Conservation (phyloP, 2,888 invertebrate species). For the Cataglyphis albicans region DNA sequence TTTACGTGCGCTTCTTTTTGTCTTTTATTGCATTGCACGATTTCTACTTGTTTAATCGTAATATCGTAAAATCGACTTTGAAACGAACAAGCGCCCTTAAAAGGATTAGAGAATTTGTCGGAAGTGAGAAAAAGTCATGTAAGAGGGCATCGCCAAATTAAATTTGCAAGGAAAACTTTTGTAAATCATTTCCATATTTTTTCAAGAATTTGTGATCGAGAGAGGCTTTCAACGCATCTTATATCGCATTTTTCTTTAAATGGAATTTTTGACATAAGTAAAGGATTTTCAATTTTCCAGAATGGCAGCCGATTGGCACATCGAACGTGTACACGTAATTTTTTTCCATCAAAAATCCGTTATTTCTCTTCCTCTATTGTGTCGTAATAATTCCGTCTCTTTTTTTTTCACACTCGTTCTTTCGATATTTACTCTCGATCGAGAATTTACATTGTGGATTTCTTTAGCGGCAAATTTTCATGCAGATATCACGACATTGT, state of each 20-base stretch:
- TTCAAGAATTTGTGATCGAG: background rate
- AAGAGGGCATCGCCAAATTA: background rate
- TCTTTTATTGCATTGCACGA: background rate
- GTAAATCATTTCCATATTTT: slow-evolving; percentile 12
- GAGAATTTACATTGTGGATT: slow-evolving; percentile 39
- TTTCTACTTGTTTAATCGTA: slow-evolving; percentile 43
- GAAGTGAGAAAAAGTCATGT: background rate
- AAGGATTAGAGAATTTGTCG: slow-evolving; percentile 22
- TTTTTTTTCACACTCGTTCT: slow-evolving; percentile 15
- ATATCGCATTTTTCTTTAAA: slow-evolving; percentile 3
- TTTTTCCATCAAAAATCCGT: background rate
- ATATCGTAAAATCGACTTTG: slow-evolving; percentile 31
- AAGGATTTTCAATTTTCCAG: background rate
- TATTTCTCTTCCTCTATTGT: background rate
- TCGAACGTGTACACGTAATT: background rate
- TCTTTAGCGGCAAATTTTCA: slow-evolving; percentile 48
- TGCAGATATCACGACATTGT: slow-evolving; percentile 27
- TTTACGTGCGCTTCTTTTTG: slow-evolving; percentile 19
- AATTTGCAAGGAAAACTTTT: slow-evolving; percentile 14
- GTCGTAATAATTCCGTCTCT: background rate
- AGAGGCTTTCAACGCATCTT: background rate
- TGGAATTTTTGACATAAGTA: slow-evolving; percentile 1
- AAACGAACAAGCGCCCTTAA: slow-evolving; percentile 23
- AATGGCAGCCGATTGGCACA: background rate
- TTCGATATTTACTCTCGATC: slow-evolving; percentile 43